A percentile compares a stretch with the other conserved stretches of the same genome.
These are phyloP conservation scores for Theocolax elegans DNA, from an alignment of 1,140 invertebrate species.

Conservation along the genomic window DNA sequence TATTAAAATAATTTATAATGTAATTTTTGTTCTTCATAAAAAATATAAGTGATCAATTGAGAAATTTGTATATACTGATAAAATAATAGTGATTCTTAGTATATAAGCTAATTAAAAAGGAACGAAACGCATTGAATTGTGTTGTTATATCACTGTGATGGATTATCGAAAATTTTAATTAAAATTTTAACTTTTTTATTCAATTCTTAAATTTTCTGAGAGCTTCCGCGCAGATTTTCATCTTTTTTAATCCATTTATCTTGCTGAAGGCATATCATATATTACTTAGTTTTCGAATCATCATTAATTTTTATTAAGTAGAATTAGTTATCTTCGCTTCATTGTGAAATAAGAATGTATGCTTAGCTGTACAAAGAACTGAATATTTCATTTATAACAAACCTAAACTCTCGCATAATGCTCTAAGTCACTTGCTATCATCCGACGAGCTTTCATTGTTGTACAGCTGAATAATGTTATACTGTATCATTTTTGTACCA, in stretches of 20 bases:
- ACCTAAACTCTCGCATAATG: slow-evolving; percentile 8
- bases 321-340: slow-evolving; percentile 3
- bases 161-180: background rate
- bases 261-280: slow-evolving; percentile 22
- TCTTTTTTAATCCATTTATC: slow-evolving; percentile 8
- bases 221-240: slow-evolving; percentile 42
- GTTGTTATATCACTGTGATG: slow-evolving; percentile 33
- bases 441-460: slow-evolving; percentile 35
- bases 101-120: slow-evolving; percentile 11
- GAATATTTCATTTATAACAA: slow-evolving; percentile 31
- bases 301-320: slow-evolving; percentile 8
- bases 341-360: slow-evolving; percentile 16
- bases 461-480: slow-evolving; percentile 36
- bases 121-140: slow-evolving; percentile 4
- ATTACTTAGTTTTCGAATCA: slow-evolving; percentile 1
- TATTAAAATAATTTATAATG: background rate
- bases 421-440: slow-evolving; percentile 7
- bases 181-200: slow-evolving; percentile 24
- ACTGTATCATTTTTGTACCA: slow-evolving; percentile 41
- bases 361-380: slow-evolving; percentile 33
- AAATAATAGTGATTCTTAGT: slow-evolving; percentile 37
- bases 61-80: slow-evolving; percentile 37
- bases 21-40: slow-evolving; percentile 15
- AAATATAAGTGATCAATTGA: slow-evolving; percentile 22
- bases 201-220: slow-evolving; percentile 17